Evolutionary conservation across 2,888 invertebrate species (phyloP).

Genomic region (Helleia helle): DNA sequence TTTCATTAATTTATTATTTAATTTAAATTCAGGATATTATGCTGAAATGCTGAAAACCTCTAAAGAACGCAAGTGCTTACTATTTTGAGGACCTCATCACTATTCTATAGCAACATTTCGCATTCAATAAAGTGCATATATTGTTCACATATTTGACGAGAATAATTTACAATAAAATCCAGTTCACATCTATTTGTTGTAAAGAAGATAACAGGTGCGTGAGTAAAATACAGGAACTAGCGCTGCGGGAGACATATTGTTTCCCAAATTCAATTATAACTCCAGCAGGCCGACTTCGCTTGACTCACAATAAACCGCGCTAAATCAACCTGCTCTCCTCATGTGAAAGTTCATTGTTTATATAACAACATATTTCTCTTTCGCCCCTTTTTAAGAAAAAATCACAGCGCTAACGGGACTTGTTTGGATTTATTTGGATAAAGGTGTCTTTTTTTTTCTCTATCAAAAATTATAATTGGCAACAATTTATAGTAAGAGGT

Average conservation of each 20-base stretch:
- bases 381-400: slow-evolving; percentile 19
- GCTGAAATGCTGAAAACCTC: no score
- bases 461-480: no score
- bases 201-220: slow-evolving; percentile 44
- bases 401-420: slow-evolving; percentile 10
- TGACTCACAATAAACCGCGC: slow-evolving; percentile 53
- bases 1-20: no score
- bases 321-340: slow-evolving; percentile 51
- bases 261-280: slow-evolving; percentile 62
- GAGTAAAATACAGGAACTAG: slow-evolving; percentile 34
- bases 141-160: no score
- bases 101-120: no score
- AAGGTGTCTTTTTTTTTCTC: no score
- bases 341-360: slow-evolving; percentile 70
- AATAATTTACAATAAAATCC: not conserved
- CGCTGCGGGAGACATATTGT: slow-evolving; percentile 57
- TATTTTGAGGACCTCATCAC: no score
- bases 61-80: no score
- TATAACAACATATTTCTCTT: slow-evolving; percentile 31
- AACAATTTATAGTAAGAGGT: no score
- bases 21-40: no score
- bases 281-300: slow-evolving; percentile 43
- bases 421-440: not conserved
- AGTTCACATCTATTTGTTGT: slow-evolving; percentile 1
- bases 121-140: no score